These are phyloP conservation scores for Agapornis canus DNA, from an alignment of 2,797 vertebrate species.

Conservation along the genomic window DNA sequence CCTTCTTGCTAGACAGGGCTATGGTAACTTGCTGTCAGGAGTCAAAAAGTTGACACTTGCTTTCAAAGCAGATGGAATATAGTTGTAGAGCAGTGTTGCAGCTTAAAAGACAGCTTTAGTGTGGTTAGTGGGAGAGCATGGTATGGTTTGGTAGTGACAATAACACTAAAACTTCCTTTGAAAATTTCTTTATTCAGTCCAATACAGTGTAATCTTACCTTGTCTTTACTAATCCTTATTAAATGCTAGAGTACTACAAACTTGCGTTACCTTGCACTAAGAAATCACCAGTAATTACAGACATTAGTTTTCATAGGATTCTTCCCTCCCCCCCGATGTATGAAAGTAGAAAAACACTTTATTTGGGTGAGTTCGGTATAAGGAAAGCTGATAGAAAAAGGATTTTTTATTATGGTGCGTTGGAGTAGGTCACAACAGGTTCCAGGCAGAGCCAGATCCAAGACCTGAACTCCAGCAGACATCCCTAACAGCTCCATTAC, in stretches of 20 bases:
- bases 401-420: not conserved
- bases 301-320: not conserved
- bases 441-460: not conserved
- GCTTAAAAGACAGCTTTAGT: not conserved
- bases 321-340: not conserved
- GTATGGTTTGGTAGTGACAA: not conserved
- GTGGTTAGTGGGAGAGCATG: not conserved
- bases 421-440: not conserved
- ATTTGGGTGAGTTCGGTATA: not conserved
- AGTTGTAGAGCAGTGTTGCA: not conserved
- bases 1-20: not conserved
- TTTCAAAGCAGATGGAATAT: not conserved
- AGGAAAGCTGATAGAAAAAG: not conserved
- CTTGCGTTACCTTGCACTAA: not conserved
- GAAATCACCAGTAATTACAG: not conserved
- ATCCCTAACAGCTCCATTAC: not conserved
- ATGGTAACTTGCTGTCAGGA: not conserved
- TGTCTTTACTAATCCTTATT: not conserved
- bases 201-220: not conserved
- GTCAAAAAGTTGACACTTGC: not conserved
- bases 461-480: not conserved
- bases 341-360: not conserved
- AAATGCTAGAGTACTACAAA: not conserved
- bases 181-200: not conserved
- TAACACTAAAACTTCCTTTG: not conserved